phyloP scores from a whole-genome alignment of 2,113 vertebrate species.

The Furnarius figulus region DNA sequence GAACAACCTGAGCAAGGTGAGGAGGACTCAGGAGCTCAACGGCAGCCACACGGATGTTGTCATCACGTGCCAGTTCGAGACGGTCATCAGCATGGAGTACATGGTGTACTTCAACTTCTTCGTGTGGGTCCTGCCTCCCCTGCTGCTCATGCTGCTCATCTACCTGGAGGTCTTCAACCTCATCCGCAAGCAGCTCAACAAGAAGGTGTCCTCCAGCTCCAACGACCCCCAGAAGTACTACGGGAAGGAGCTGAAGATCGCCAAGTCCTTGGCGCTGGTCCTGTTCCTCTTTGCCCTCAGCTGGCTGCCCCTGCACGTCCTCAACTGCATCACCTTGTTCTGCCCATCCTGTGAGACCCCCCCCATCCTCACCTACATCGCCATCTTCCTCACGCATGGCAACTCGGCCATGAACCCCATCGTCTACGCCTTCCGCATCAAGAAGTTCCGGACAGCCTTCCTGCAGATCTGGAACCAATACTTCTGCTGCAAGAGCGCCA shows the following conservation, averaged over 20 bases:
- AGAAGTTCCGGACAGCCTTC: constrained; percentile 91
- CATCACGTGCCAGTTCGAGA: constrained; percentile 89
- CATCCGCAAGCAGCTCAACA: constrained; percentile 93
- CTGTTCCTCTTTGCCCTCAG: constrained; percentile 91
- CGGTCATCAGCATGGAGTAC: constrained; percentile 96
- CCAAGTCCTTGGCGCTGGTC: constrained; percentile 92
- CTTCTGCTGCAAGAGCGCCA: constrained; percentile 82
- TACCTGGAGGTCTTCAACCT: constrained; percentile 96
- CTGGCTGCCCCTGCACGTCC: constrained; percentile 92
- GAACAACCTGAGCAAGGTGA: constrained; percentile 83
- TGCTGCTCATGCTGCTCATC: constrained; percentile 91
- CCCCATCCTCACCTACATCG: constrained; percentile 77
- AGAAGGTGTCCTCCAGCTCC: constrained; percentile 86
- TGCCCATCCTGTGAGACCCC: constrained; percentile 76
- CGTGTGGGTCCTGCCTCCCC: constrained; percentile 90
- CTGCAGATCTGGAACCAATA: constrained; percentile 92
- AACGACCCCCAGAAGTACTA: constrained; percentile 90
- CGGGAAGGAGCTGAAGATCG: constrained; percentile 93
- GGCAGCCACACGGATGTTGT: constrained; percentile 54
- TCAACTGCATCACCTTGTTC: constrained; percentile 94
- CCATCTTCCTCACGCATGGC: constrained; percentile 92
- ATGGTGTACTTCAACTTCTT: constrained; percentile 99
- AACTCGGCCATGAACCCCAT: constrained; percentile 97
- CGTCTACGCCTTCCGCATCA: constrained; percentile 93
- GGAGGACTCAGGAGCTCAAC: constrained; percentile 65